phyloP scores from a whole-genome alignment of 2,888 invertebrate species.

The Lumbricus terrestris region DNA sequence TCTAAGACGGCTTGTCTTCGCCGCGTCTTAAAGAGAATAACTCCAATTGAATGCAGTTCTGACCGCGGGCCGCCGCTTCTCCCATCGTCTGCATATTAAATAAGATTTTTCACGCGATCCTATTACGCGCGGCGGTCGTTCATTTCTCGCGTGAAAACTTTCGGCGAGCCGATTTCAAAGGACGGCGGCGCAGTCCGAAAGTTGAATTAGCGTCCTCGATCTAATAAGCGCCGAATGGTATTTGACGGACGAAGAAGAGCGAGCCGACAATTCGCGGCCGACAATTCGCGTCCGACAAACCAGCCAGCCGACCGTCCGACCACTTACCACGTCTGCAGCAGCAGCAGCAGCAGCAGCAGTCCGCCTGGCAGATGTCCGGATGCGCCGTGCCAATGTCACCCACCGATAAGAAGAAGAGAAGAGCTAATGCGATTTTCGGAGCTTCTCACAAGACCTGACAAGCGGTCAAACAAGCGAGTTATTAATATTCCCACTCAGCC shows the following conservation, averaged over 20 bases:
- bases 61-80: no score
- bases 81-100: not conserved
- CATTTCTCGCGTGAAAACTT: slow-evolving; percentile 4
- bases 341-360: no score
- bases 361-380: slow-evolving; percentile 13
- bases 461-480: slow-evolving; percentile 17
- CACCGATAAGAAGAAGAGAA: not conserved
- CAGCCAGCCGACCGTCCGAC: not conserved
- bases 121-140: not conserved
- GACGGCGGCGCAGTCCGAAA: not conserved
- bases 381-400: not conserved
- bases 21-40: not conserved
- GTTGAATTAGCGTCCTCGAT: slow-evolving; percentile 3
- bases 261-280: not conserved
- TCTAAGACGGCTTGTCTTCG: not conserved
- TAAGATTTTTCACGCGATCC: slow-evolving; percentile 8
- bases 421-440: slow-evolving; percentile 10
- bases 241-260: not conserved
- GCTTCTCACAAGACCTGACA: slow-evolving; percentile 11
- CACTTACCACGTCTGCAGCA: not conserved
- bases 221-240: slow-evolving; percentile 3
- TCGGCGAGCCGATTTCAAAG: slow-evolving; percentile 10
- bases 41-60: not conserved
- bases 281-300: not conserved
- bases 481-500: slow-evolving; percentile 6